Evolutionary conservation across 2,888 invertebrate genomes (phyloP).

Genomic region (Heterodera filipjevi): DNA sequence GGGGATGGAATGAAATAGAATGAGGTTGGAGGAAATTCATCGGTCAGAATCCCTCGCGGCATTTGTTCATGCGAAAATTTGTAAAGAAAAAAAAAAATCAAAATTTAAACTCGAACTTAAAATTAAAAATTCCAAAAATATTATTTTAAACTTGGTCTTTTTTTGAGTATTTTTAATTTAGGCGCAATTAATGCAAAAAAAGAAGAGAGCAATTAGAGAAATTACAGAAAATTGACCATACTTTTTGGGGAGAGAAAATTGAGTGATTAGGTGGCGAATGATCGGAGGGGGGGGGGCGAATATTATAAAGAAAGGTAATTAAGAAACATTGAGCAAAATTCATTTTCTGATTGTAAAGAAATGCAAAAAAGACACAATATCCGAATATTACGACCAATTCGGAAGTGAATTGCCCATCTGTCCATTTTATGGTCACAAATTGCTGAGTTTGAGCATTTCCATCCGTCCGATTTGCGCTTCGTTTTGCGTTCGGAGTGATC

Average conservation of each 20-base stretch:
- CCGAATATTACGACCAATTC: neutral
- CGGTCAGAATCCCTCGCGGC: neutral
- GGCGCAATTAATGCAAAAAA: neutral
- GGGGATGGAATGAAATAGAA: neutral
- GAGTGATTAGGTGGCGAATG: neutral
- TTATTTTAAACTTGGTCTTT: no score
- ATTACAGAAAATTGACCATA: neutral
- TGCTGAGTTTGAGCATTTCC: neutral
- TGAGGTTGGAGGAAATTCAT: slow-evolving; percentile 8
- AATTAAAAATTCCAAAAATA: no score
- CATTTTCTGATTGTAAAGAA: no score
- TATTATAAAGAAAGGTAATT: no score
- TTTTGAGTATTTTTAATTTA: no score
- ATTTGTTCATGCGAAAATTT: neutral
- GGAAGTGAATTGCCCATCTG: no score
- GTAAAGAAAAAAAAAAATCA: neutral
- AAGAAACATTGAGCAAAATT: no score
- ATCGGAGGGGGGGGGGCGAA: neutral
- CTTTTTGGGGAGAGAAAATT: neutral
- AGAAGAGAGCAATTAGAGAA: neutral
- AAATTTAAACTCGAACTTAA: neutral
- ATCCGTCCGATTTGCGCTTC: neutral
- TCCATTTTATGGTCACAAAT: neutral
- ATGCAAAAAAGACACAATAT: no score
- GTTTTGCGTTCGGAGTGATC: neutral